Conservation (phyloP, 2,797 vertebrate genomes). For the Rhadinocentrus ornatus region DNA sequence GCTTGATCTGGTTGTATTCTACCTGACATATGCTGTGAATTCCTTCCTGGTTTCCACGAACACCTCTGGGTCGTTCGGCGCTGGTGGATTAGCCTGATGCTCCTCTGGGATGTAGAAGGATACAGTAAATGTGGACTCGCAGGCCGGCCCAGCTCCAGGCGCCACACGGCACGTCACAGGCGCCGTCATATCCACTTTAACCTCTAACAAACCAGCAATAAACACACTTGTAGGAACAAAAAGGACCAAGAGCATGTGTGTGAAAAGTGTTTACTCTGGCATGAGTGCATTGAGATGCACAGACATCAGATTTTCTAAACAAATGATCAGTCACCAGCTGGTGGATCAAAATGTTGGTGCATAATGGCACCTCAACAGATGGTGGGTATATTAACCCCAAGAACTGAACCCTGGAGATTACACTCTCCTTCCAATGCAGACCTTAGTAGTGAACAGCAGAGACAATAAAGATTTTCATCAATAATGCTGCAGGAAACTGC, state of each 20-base stretch:
- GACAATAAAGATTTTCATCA: conserved; percentile 57
- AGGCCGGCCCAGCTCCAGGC: conserved; percentile 78
- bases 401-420: conserved; percentile 32
- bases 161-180: conserved; percentile 82
- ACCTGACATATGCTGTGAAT: conserved; percentile 85
- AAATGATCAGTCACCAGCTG: conserved; percentile 10
- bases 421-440: conserved; percentile 26
- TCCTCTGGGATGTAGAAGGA: conserved; percentile 82
- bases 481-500: conserved; percentile 57
- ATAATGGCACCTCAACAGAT: conserved; percentile 30
- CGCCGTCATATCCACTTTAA: conserved; percentile 84
- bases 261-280: background rate
- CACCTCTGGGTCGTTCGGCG: conserved; percentile 75
- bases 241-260: background rate
- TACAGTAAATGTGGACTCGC: conserved; percentile 78
- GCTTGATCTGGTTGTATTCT: background rate
- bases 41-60: conserved; percentile 85
- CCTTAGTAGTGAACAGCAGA: conserved; percentile 32
- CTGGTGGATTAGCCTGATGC: conserved; percentile 80
- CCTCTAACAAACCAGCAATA: conserved; percentile 62
- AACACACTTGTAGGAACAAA: background rate
- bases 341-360: background rate
- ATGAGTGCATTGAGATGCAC: background rate
- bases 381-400: conserved; percentile 20
- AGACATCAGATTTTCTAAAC: conserved; percentile 13